Percentiles rank a stretch among this genome's conserved stretches.
These are phyloP conservation scores for Cassiopea xamachana DNA, from an alignment of 30 jellyfish, hydroid and myxozoan species.

Conservation along the genomic window DNA sequence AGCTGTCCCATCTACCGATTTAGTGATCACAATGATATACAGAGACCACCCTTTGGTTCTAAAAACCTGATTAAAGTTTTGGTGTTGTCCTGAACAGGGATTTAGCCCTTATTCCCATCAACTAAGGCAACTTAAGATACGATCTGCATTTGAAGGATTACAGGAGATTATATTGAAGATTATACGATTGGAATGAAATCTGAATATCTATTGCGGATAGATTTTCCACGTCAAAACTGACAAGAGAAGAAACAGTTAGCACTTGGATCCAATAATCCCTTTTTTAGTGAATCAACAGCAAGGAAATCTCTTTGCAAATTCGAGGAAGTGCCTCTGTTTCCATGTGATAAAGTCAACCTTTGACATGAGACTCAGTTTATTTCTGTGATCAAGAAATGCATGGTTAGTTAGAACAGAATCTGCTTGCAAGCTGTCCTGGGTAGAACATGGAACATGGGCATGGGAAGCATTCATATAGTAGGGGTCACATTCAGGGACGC, in stretches of 20 bases:
- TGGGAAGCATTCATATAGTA: too few species aligned
- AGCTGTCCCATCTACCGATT: neutral
- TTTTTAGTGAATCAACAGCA: neutral
- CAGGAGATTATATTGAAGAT: neutral
- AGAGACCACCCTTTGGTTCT: constrained; percentile 25
- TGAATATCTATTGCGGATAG: neutral
- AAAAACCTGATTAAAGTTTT: neutral
- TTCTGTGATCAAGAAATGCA: neutral
- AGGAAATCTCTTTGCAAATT: neutral
- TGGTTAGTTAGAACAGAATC: too few species aligned
- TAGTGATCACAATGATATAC: neutral
- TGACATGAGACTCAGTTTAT: neutral
- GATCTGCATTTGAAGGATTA: constrained; percentile 9
- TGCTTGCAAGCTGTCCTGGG: too few species aligned
- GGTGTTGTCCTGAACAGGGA: neutral
- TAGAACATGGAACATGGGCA: too few species aligned
- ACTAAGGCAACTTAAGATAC: neutral
- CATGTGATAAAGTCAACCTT: neutral
- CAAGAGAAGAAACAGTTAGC: constrained; percentile 42
- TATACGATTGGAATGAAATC: constrained; percentile 16
- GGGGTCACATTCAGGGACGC: too few species aligned
- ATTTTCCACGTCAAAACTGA: constrained; percentile 8
- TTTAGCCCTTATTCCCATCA: neutral
- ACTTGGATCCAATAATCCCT: constrained; percentile 9
- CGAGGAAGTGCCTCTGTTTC: constrained; percentile 2